Base-by-base conservation (phyloP, 2,113 vertebrate genomes). In the Todiramphus saurophagus region DNA sequence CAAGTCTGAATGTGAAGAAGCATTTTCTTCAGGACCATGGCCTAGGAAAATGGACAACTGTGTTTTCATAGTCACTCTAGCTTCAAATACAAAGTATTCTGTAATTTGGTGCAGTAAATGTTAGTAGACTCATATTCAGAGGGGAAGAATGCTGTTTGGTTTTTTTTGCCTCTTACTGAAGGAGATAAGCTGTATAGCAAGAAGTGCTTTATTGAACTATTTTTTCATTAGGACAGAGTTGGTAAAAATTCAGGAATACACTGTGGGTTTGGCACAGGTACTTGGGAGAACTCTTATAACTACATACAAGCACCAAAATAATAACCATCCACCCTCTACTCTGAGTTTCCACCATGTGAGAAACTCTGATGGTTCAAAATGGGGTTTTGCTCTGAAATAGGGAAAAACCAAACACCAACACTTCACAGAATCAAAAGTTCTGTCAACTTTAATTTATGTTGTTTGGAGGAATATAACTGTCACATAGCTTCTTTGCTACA, bases 321-420 rank as follows among this genome's bases (percentile, higher is more conserved):
- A 24, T 12, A 60, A 50, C 1, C 10, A 53, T 28, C 11, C 33
- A 9, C 9, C 4, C 4, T 7, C 0, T 1, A 1, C 4, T 13
- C 3, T 5, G 5, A 33, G 79, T 82, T 87, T 75, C 66, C 17
- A 33, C 19, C 17, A 39, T 25, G 3, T 31, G 25, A 94, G 30
- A 79, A 64, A 56, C 75, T 87, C 28, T 51, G 9, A 39, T 87
- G 25, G 74, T 93, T 87, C 68, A 89, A 67, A 84, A 75, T 33
- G 3, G 14, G 2, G 5, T 35, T 90, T 56, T 86, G 16, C 44
- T 74, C 77, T 74, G 37, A 78, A 83, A 66, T 2, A 44, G 18
- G 28, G 9, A 41, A 48, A 79, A 87, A 62, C 0, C 8, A 27
- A 91, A 41, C 16, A 87, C 2, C 16, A 85, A 21, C 16, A 33